Evolutionary conservation across 2,797 vertebrate species (phyloP).

Genomic region (Peromyscus aztecus): DNA sequence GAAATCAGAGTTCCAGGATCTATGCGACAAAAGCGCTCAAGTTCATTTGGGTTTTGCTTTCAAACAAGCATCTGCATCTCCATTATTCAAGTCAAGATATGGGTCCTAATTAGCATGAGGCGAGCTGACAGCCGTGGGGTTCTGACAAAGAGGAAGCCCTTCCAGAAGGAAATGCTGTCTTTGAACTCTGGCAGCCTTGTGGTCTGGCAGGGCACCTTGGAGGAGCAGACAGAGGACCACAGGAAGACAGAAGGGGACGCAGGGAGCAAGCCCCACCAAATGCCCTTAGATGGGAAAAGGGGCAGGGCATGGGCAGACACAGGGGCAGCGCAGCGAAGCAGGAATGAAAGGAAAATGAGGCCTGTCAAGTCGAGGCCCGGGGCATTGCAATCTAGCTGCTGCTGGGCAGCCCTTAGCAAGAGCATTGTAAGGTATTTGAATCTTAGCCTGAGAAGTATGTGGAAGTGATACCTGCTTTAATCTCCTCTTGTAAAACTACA

Average conservation of each 20-base stretch:
- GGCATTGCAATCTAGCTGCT: neutral
- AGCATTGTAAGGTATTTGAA: constrained; percentile 3
- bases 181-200: neutral
- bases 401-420: neutral
- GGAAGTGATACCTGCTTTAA: neutral
- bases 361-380: neutral
- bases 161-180: constrained; percentile 13
- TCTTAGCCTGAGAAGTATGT: constrained; percentile 13
- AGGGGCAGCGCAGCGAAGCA: neutral
- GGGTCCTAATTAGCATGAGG: neutral
- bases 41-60: constrained; percentile 63
- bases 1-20: constrained; percentile 39
- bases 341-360: neutral
- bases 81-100: constrained; percentile 53
- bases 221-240: neutral
- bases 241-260: neutral
- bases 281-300: neutral
- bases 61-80: constrained; percentile 17
- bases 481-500: neutral
- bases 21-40: constrained; percentile 42
- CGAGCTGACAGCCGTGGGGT: neutral
- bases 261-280: neutral
- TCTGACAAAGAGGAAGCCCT: constrained; percentile 32
- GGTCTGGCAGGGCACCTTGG: neutral
- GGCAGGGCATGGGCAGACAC: neutral